Conservation (phyloP, 2,113 vertebrate species). For the Aleadryas rufinucha region DNA sequence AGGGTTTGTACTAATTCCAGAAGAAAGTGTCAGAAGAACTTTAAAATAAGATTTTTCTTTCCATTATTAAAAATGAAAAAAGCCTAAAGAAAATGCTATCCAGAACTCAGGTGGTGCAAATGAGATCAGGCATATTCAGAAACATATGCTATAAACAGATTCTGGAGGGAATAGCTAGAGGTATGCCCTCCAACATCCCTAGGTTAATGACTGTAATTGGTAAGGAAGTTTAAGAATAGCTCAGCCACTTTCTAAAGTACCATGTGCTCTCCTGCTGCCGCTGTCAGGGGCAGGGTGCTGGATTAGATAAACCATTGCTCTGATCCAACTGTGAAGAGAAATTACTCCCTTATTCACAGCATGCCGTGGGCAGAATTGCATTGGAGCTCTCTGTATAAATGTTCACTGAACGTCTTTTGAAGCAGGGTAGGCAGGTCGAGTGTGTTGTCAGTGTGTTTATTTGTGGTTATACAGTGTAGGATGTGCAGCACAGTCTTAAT, state of each 20-base stretch:
- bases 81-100: not conserved
- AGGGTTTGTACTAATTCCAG: not conserved
- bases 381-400: not conserved
- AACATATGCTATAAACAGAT: not conserved
- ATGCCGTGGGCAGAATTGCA: not conserved
- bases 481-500: not conserved
- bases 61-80: not conserved
- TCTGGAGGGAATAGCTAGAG: not conserved
- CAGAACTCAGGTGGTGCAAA: not conserved
- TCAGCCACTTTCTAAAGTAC: not conserved
- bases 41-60: not conserved
- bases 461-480: not conserved
- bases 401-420: not conserved
- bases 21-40: not conserved
- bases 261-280: not conserved
- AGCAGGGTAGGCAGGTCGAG: accelerated
- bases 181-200: not conserved
- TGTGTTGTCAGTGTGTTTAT: not conserved
- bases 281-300: not conserved
- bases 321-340: not conserved
- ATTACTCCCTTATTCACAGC: not conserved
- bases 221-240: not conserved
- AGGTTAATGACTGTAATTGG: not conserved
- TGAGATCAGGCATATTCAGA: not conserved
- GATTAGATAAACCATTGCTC: not conserved